A percentile compares a stretch with the other conserved stretches of the same genome.
Conservation (phyloP, 1,140 invertebrate genomes). For the Calosoma granatense region DNA sequence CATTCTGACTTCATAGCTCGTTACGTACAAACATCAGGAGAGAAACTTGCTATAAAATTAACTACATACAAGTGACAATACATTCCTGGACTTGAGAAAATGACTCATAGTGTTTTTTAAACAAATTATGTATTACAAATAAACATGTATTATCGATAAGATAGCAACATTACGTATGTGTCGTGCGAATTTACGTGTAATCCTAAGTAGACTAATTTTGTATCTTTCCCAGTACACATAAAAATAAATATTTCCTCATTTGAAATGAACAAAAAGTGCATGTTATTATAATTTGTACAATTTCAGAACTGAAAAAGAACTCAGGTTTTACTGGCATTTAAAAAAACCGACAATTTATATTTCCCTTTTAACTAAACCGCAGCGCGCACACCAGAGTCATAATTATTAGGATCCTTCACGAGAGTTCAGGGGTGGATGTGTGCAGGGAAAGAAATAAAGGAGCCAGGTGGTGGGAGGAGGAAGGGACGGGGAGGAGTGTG, state of each 20-base stretch:
- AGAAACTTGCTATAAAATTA: too few species aligned
- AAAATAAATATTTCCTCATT: neutral
- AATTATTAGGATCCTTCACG: slow-evolving; percentile 2
- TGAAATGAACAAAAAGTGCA: neutral
- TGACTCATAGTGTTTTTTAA: too few species aligned
- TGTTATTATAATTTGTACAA: slow-evolving; percentile 2
- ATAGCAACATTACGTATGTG: too few species aligned
- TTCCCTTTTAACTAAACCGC: neutral
- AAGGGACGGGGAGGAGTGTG: neutral
- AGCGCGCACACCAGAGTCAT: neutral
- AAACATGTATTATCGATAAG: too few species aligned
- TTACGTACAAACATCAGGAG: too few species aligned
- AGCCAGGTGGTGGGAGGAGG: neutral
- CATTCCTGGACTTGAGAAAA: too few species aligned
- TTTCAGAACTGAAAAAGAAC: neutral
- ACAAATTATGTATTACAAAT: too few species aligned
- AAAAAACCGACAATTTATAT: slow-evolving; percentile 2
- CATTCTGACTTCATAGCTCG: too few species aligned
- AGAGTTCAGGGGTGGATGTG: neutral
- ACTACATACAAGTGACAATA: too few species aligned
- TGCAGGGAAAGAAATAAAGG: neutral
- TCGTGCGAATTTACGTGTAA: too few species aligned
- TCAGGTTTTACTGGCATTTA: neutral
- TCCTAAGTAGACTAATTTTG: too few species aligned
- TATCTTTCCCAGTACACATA: too few species aligned